Conservation (phyloP, 2,797 vertebrate genomes). For the Podarcis siculus region DNA sequence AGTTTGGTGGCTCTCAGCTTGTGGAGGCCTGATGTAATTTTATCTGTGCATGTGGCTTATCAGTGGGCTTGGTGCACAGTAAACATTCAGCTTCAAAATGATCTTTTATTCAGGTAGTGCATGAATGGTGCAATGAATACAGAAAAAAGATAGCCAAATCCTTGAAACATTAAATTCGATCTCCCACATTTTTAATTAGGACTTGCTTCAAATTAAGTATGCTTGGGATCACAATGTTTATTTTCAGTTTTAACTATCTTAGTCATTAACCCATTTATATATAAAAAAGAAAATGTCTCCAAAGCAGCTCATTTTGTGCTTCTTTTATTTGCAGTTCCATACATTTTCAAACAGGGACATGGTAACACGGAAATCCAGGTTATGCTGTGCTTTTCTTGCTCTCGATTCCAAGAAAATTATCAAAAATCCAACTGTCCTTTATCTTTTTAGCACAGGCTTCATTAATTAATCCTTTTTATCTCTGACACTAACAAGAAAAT, state of each 20-base stretch:
- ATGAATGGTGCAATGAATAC: background rate
- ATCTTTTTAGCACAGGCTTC: conserved; percentile 59
- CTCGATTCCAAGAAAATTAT: conserved; percentile 66
- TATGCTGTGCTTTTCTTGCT: conserved; percentile 44
- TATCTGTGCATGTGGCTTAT: background rate
- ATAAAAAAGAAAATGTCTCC: conserved; percentile 13
- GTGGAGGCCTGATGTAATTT: background rate
- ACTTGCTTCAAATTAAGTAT: background rate
- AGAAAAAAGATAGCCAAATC: background rate
- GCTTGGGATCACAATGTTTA: background rate
- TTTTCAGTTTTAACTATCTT: background rate
- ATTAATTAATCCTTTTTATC: conserved; percentile 75
- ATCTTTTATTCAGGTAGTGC: background rate
- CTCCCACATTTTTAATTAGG: background rate
- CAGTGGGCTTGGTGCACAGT: background rate
- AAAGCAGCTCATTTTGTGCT: background rate
- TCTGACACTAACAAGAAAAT: conserved; percentile 63
- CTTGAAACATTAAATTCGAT: background rate
- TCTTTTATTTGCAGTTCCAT: conserved; percentile 23
- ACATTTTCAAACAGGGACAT: conserved; percentile 40
- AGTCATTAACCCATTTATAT: background rate
- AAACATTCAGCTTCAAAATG: background rate
- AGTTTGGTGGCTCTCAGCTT: background rate
- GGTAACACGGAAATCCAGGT: conserved; percentile 53
- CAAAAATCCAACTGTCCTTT: conserved; percentile 58